Percentiles rank a stretch among this genome's conserved stretches.
Conservation (phyloP, 2,888 invertebrate genomes). For the Agrochola circellaris region DNA sequence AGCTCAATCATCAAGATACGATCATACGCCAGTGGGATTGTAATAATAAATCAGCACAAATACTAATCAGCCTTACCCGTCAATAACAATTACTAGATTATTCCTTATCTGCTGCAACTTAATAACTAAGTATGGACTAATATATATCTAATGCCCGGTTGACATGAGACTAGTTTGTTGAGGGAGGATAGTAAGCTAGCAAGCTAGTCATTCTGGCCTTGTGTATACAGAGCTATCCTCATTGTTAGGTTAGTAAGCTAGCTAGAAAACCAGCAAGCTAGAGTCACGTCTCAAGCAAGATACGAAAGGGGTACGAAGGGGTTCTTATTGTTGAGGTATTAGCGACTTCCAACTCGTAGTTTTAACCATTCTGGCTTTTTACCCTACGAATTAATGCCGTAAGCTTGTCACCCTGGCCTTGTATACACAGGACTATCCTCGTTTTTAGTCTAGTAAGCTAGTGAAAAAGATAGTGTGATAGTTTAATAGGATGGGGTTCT, state of each 20-base stretch:
- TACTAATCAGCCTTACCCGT: conserved; percentile 32
- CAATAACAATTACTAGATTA: conserved; percentile 56
- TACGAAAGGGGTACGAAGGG: not conserved
- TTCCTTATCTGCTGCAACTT: conserved; percentile 32
- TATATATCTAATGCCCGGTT: conserved; percentile 7
- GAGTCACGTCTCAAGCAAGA: too few relatives aligned
- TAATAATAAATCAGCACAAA: conserved; percentile 38
- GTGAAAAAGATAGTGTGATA: not conserved
- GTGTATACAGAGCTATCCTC: not conserved
- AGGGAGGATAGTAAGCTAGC: not conserved
- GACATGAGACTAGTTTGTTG: not conserved
- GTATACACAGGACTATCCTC: not conserved
- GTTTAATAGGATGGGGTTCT: not conserved
- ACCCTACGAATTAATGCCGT: not conserved
- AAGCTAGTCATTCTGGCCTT: too few relatives aligned
- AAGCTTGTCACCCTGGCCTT: not conserved
- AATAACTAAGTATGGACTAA: conserved; percentile 35
- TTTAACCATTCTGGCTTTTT: not conserved
- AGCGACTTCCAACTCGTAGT: not conserved
- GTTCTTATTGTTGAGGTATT: not conserved
- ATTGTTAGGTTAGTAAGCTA: not conserved
- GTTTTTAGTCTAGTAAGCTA: not conserved
- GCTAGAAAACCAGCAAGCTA: not conserved
- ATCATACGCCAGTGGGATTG: conserved; percentile 30
- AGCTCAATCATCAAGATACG: conserved; percentile 23